Conservation (phyloP, 2,888 invertebrate genomes). For the Antheraea yamamai region DNA sequence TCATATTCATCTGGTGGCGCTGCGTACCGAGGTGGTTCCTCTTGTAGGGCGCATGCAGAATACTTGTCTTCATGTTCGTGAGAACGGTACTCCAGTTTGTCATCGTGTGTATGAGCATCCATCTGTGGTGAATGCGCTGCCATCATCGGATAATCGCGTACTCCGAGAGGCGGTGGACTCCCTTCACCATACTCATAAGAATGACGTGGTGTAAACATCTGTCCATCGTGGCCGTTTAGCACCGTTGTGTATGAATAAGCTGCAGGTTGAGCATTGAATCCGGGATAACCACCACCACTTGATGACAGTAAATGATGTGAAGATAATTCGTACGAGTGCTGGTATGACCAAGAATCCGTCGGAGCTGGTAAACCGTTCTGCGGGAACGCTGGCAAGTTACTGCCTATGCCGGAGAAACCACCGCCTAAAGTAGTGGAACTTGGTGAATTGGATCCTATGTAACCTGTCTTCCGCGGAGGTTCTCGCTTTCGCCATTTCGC, state of each 20-base stretch:
- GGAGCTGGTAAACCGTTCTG: slow-evolving; percentile 85
- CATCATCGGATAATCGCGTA: slow-evolving; percentile 85
- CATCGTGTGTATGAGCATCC: slow-evolving; percentile 80
- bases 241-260: slow-evolving; percentile 85
- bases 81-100: slow-evolving; percentile 69
- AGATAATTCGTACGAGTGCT: slow-evolving; percentile 89
- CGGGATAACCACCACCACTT: slow-evolving; percentile 84
- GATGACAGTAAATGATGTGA: slow-evolving; percentile 89
- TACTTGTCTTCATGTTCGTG: slow-evolving; percentile 78
- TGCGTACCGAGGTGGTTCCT: slow-evolving; percentile 81
- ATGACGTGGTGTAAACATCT: slow-evolving; percentile 86
- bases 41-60: slow-evolving; percentile 72
- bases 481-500: slow-evolving; percentile 97
- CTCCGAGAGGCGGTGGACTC: slow-evolving; percentile 84
- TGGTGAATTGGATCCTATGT: slow-evolving; percentile 86
- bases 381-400: slow-evolving; percentile 78
- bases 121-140: slow-evolving; percentile 84
- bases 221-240: slow-evolving; percentile 87
- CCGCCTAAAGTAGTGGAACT: slow-evolving; percentile 86
- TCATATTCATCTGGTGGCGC: slow-evolving; percentile 83
- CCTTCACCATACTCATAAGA: slow-evolving; percentile 82
- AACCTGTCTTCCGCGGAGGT: slow-evolving; percentile 94
- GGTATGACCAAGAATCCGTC: slow-evolving; percentile 91
- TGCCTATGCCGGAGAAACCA: slow-evolving; percentile 78
- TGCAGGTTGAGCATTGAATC: slow-evolving; percentile 83